These are phyloP conservation scores for Pandemis cinnamomeana DNA, from an alignment of 2,888 invertebrate genomes.

Conservation along the genomic window DNA sequence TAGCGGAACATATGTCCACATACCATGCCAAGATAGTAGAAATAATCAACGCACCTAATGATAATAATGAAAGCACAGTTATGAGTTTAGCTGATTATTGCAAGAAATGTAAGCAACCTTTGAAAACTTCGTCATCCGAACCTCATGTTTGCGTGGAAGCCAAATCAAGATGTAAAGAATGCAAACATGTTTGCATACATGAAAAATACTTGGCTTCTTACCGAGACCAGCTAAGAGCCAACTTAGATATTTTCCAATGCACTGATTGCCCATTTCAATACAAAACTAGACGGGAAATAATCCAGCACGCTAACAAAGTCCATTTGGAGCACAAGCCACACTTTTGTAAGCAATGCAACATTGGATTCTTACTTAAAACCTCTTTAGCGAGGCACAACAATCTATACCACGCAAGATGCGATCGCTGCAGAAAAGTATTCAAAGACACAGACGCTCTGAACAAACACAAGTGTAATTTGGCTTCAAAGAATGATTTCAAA, in stretches of 20 bases:
- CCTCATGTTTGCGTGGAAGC: slow-evolving; percentile 23
- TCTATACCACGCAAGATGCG: slow-evolving; percentile 14
- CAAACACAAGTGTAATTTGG: slow-evolving; percentile 13
- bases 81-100: slow-evolving; percentile 22
- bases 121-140: not conserved
- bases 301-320: slow-evolving; percentile 29
- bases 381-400: slow-evolving; percentile 19
- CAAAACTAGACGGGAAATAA: slow-evolving; percentile 27
- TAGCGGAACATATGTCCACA: slow-evolving; percentile 24
- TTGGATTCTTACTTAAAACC: slow-evolving; percentile 19
- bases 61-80: not conserved
- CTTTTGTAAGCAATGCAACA: slow-evolving; percentile 21
- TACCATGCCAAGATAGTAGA: slow-evolving; percentile 28
- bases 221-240: slow-evolving; percentile 27
- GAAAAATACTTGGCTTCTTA: slow-evolving; percentile 23
- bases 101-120: slow-evolving; percentile 26
- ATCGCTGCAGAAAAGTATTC: slow-evolving; percentile 27
- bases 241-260: slow-evolving; percentile 18
- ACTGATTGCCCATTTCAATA: slow-evolving; percentile 21
- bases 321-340: slow-evolving; percentile 25
- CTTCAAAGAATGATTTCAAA: not conserved
- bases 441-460: slow-evolving; percentile 6
- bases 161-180: slow-evolving; percentile 18
- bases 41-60: slow-evolving; percentile 18
- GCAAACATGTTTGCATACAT: slow-evolving; percentile 25